Conservation (phyloP, 2,888 invertebrate species). For the Dryobota labecula region DNA sequence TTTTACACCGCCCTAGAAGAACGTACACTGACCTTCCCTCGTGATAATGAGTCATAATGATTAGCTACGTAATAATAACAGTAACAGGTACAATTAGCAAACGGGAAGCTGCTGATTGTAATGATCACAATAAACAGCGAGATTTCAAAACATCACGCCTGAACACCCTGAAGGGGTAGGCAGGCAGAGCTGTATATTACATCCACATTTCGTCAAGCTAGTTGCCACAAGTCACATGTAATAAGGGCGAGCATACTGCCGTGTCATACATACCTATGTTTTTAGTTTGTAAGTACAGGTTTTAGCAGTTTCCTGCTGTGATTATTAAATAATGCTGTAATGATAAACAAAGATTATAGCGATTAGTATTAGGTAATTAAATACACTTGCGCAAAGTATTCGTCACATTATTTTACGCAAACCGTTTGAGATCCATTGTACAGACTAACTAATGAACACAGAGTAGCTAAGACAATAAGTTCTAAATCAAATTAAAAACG, state of each 20-base stretch:
- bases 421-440: not conserved
- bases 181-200: not conserved
- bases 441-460: conserved; percentile 1
- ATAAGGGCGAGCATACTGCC: not conserved
- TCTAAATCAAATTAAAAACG: too few species aligned
- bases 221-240: not conserved
- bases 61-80: conserved; percentile 2
- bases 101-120: conserved; percentile 9
- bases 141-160: conserved; percentile 1
- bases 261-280: not conserved
- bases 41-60: conserved; percentile 36
- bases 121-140: conserved; percentile 1
- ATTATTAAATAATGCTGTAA: conserved; percentile 27
- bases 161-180: not conserved
- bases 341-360: conserved; percentile 34
- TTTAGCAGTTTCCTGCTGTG: not conserved
- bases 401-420: not conserved
- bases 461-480: not conserved
- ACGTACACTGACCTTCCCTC: conserved; percentile 23
- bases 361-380: conserved; percentile 31
- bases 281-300: not conserved
- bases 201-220: not conserved
- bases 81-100: conserved; percentile 31
- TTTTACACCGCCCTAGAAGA: not conserved
- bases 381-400: conserved; percentile 14